Evolutionary conservation across 2,797 vertebrate species (phyloP), one percentile per base, ranked within the genome.

Genomic region (Gymnoscopelus microlampas): DNA sequence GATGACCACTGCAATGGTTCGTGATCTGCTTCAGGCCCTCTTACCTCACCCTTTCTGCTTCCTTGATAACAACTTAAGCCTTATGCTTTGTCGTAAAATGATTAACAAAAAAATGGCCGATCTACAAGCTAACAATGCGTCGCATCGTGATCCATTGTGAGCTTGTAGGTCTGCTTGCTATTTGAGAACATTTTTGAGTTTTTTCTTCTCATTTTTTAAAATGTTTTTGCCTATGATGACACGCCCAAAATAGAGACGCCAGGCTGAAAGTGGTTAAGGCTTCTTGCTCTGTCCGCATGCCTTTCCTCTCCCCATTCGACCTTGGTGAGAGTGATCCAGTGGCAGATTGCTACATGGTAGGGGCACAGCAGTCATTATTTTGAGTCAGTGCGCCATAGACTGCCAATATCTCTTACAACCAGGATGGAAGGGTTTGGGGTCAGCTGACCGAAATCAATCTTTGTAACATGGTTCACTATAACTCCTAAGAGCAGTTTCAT

Each of bases 261-360:
- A 13, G 12, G 50, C 57, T 8, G 47, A 70, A 71, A 68, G 57
- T 73, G 68, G 72, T 77, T 77, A 66, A 71, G 78, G 71, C 0
- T 1, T 74, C 75, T 71, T 12, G 35, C 62, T 70, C 39, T 44
- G 39, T 13, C 50, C 69, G 63, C 5, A 14, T 66, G 76, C 58
- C 71, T 79, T 79, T 68, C 68, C 66, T 82, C 12, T 3, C 81
- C 76, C 56, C 66, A 58, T 66, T 76, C 76, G 87, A 91, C 90
- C 90, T 91, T 92, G 90, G 89, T 78, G 77, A 82, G 76, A 87
- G 82, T 80, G 85, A 90, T 91, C 86, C 90, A 89, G 81, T 89
- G 86, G 88, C 90, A 92, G 88, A 91, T 91, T 91, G 88, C 85
- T 85, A 88, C 88, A 89, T 91, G 89, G 87, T 88, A 88, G 89